Evolutionary conservation across 2,888 invertebrate genomes (phyloP), one percentile per base, ranked within the genome.

Genomic region (Julus scanicus): DNA sequence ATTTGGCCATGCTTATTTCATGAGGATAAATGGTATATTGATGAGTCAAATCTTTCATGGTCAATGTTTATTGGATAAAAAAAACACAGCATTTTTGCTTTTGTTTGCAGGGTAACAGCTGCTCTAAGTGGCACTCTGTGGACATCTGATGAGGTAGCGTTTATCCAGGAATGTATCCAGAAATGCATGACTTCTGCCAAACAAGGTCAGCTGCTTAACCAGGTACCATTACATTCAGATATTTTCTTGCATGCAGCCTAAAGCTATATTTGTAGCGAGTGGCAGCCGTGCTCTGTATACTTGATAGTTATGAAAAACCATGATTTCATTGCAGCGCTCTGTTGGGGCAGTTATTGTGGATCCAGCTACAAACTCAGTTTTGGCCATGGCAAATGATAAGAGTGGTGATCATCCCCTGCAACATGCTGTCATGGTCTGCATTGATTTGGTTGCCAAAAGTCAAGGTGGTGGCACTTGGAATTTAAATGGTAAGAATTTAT

Each of bases 1-100:
- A 92, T 94, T 84, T 98, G 98, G 98, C 95, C 97, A 0, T 94
- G 96, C 88, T 96, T 96, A 91, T 97, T 97, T 91, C 97, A 97
- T 92, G 95, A 95, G 0, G 95, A 97, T 91, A 94, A 94, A 89
- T 94, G 89, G 90, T 90, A 89, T 85, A 57, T 57, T 85, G 84
- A n/a, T 29, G 40, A 2, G 5, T n/a, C 4, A 29, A 87, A 53
- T 86, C 88, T 40, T 37, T 0, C 84, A 37, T 37, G 44, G 8
- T 84, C 15, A 84, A 1, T 6, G 37, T 39, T 44, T 17, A 37
- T 39, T 15, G 15, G 11, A n/a, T 84, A 15, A 37, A 9, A 6
- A 8, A 37, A 84, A 17, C 37, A 4, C 17, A 20, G 4, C n/a
- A 84, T 37, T 1, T 84, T 44, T 39, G 39, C 11, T 1, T 40